These are phyloP conservation scores for Epinephelus malabaricus DNA, from an alignment of 2,797 vertebrate species.

Conservation along the genomic window DNA sequence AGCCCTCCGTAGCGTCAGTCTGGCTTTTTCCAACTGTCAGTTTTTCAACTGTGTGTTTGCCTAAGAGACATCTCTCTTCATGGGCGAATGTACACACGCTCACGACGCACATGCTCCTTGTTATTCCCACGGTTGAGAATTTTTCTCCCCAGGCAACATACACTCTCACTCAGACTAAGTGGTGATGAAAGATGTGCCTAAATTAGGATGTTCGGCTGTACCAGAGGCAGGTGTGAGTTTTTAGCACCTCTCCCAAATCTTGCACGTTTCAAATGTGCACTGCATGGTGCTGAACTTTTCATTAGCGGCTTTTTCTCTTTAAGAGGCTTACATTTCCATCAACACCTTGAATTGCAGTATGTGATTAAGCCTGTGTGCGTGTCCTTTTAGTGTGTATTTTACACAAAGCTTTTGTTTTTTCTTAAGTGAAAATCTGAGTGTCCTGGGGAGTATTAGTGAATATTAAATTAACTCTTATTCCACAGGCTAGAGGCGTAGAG, in stretches of 20 bases:
- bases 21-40: slow-evolving; percentile 43
- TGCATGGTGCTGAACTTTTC: slow-evolving; percentile 54
- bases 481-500: neutral
- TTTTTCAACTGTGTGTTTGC: slow-evolving; percentile 44
- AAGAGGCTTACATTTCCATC: slow-evolving; percentile 52
- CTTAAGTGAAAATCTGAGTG: slow-evolving; percentile 37
- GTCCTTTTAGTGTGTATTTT: slow-evolving; percentile 18
- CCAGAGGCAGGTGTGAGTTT: slow-evolving; percentile 55
- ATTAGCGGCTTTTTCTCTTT: slow-evolving; percentile 48
- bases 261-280: slow-evolving; percentile 51
- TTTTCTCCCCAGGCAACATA: slow-evolving; percentile 42
- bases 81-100: slow-evolving; percentile 3
- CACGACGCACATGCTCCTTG: slow-evolving; percentile 23
- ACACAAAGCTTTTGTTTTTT: slow-evolving; percentile 39
- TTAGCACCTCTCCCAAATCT: slow-evolving; percentile 59
- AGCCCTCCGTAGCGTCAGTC: slow-evolving; percentile 44
- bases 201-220: slow-evolving; percentile 62
- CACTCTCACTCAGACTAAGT: slow-evolving; percentile 41
- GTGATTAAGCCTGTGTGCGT: slow-evolving; percentile 31
- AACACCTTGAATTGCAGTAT: slow-evolving; percentile 43
- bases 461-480: slow-evolving; percentile 40
- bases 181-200: slow-evolving; percentile 64
- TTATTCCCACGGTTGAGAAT: slow-evolving; percentile 41
- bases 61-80: slow-evolving; percentile 38
- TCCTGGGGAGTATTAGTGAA: slow-evolving; percentile 25